Conservation (phyloP, 2,113 vertebrate species). For the Rostratula benghalensis region DNA sequence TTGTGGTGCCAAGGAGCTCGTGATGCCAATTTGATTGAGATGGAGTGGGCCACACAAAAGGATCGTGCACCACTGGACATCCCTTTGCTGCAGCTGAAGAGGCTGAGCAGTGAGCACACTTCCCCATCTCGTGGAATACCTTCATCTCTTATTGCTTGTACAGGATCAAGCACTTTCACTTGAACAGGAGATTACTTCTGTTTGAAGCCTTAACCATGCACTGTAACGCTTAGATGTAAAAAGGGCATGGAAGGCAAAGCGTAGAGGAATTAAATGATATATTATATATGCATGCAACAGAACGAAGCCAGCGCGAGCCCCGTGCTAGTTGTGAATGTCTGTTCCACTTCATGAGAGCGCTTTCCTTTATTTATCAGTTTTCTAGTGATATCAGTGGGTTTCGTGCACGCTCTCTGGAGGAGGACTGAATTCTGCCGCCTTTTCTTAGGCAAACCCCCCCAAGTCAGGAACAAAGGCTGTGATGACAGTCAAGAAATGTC, state of each 20-base stretch:
- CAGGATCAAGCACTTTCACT: constrained; percentile 43
- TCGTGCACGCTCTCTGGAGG: neutral
- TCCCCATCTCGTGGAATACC: neutral
- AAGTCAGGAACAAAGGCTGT: neutral
- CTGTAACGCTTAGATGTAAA: constrained; percentile 7
- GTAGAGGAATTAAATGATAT: constrained; percentile 31
- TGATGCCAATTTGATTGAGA: neutral
- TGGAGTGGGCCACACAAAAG: neutral
- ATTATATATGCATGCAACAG: neutral
- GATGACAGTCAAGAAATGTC: neutral
- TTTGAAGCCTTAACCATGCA: constrained; percentile 43
- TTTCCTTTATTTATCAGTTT: constrained; percentile 36
- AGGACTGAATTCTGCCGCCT: neutral
- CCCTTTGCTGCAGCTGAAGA: neutral
- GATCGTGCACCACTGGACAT: neutral
- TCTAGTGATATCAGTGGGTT: neutral
- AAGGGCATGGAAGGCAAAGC: neutral
- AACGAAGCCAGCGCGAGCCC: neutral
- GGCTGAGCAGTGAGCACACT: neutral
- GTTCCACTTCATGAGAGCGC: constrained; percentile 33
- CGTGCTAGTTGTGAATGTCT: neutral
- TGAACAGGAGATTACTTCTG: constrained; percentile 57
- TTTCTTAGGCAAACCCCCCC: neutral
- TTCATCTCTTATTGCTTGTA: constrained; percentile 32
- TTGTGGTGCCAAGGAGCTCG: neutral